phyloP scores from a whole-genome alignment of 2,113 vertebrate species.

The Elephas maximus region DNA sequence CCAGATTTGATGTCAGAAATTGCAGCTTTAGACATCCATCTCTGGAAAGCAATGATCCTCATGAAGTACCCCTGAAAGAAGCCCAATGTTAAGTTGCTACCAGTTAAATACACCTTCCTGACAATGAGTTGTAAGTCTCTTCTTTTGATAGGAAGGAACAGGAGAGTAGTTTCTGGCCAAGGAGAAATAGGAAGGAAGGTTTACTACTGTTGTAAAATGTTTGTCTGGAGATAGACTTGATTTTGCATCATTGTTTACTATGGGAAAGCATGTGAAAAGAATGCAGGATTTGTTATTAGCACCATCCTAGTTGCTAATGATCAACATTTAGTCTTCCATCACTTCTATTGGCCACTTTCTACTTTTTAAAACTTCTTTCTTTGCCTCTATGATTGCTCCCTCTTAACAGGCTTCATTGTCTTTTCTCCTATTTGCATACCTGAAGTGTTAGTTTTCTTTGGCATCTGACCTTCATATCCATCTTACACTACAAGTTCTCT shows the following conservation, averaged over 20 bases:
- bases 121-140: not conserved
- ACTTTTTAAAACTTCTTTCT: not conserved
- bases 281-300: not conserved
- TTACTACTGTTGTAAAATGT: not conserved
- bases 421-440: not conserved
- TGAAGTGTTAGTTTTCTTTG: not conserved
- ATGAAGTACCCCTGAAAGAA: not conserved
- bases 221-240: not conserved
- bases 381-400: not conserved
- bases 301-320: not conserved
- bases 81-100: not conserved
- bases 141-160: not conserved
- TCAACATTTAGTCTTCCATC: not conserved
- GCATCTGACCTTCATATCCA: not conserved
- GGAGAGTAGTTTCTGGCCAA: not conserved
- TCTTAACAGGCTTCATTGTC: not conserved
- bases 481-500: not conserved
- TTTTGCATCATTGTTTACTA: not conserved
- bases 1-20: not conserved
- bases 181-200: not conserved
- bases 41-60: not conserved
- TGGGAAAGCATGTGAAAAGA: not conserved
- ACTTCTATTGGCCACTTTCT: not conserved
- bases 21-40: not conserved
- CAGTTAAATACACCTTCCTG: not conserved